Percentiles rank a stretch among this genome's conserved stretches.
Evolutionary conservation across 2,797 vertebrate genomes (phyloP).

Genomic region (Sebastes trivittatus): DNA sequence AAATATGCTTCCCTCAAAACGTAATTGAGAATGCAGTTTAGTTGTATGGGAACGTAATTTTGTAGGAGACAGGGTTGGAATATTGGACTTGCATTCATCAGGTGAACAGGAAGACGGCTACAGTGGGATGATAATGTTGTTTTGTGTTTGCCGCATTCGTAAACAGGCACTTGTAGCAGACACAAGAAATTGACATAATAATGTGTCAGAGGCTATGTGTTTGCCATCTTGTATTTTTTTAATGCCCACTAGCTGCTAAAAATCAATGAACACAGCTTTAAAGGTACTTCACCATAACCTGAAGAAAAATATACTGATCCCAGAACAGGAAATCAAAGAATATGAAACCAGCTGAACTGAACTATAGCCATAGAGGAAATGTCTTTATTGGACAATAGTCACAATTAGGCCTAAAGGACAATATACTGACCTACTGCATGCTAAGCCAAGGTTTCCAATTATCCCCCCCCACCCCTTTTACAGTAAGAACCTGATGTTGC

Average conservation of each 20-base stretch:
- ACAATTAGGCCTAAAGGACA: background rate
- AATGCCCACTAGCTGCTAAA: background rate
- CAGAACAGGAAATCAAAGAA: background rate
- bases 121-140: too few species aligned
- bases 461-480: background rate
- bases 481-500: background rate
- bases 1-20: too few species aligned
- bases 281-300: background rate
- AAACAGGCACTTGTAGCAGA: background rate
- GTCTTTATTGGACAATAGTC: background rate
- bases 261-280: background rate
- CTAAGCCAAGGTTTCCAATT: background rate
- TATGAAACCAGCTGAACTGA: background rate
- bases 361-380: background rate
- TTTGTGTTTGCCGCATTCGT: too few species aligned
- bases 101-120: too few species aligned
- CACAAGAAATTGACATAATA: background rate
- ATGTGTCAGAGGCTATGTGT: background rate
- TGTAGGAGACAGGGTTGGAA: too few species aligned
- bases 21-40: too few species aligned
- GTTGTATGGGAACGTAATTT: too few species aligned
- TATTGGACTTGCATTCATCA: too few species aligned
- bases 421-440: background rate
- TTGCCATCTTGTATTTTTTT: background rate
- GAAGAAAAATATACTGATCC: background rate